A percentile compares a stretch with the other conserved stretches of the same genome.
Evolutionary conservation across 1,140 invertebrate species (phyloP).

Genomic region (Scaptomyza hsui): DNA sequence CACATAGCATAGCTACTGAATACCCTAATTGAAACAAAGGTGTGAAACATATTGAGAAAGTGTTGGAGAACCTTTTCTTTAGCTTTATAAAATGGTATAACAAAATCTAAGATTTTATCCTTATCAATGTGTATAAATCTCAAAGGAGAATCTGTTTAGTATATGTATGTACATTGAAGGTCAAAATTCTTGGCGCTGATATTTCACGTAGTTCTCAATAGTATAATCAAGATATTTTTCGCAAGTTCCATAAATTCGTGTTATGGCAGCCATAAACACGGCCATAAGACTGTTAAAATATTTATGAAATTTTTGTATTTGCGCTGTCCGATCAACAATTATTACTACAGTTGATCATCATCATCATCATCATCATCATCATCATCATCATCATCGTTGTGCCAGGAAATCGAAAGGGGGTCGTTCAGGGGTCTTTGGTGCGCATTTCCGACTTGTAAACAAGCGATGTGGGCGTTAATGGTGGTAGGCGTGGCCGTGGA

Average conservation of each 20-base stretch:
- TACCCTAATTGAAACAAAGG: too few relatives aligned
- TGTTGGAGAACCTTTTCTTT: too few relatives aligned
- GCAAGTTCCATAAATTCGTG: slow-evolving; percentile 28
- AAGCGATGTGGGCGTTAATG: slow-evolving; percentile 20
- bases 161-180: slow-evolving; percentile 1
- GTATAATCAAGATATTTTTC: slow-evolving; percentile 4
- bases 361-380: too few relatives aligned
- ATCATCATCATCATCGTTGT: not conserved
- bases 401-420: slow-evolving; percentile 46
- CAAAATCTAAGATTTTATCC: too few relatives aligned
- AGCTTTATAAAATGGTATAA: too few relatives aligned
- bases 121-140: too few relatives aligned
- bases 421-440: slow-evolving; percentile 1
- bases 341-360: slow-evolving; percentile 26
- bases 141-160: not conserved
- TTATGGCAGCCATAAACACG: slow-evolving; percentile 38
- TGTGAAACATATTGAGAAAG: too few relatives aligned
- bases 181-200: not conserved
- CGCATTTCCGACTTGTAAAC: slow-evolving; percentile 53
- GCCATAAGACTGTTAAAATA: slow-evolving; percentile 39
- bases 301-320: slow-evolving; percentile 43
- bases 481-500: slow-evolving; percentile 19
- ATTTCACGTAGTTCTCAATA: too few relatives aligned
- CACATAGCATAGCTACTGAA: too few relatives aligned
- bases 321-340: slow-evolving; percentile 41